Conservation (phyloP, 2,113 vertebrate species). For the Pandion haliaetus region DNA sequence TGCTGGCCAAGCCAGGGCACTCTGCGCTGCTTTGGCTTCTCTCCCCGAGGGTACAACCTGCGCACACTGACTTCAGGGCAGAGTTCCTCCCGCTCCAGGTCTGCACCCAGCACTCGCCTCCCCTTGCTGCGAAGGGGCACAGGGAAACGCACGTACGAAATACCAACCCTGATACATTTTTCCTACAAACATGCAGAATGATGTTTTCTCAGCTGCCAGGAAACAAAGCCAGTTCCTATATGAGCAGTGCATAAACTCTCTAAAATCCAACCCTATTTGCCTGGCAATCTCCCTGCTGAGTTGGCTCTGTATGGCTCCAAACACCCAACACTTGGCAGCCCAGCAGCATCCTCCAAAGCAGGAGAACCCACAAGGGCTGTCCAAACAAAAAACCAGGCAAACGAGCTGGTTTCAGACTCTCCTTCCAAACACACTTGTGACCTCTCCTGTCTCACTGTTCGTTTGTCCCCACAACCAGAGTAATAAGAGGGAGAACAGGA, state of each 20-base stretch:
- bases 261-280: background rate
- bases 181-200: background rate
- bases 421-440: background rate
- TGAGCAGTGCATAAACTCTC: background rate
- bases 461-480: background rate
- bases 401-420: background rate
- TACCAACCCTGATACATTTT: background rate
- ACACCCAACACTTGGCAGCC: background rate
- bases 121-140: accelerated
- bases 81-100: background rate
- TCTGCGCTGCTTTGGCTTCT: background rate
- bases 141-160: accelerated
- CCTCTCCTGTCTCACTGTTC: background rate
- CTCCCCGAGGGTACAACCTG: background rate
- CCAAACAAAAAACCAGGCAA: accelerated
- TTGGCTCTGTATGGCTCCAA: background rate
- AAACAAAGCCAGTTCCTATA: background rate
- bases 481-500: background rate
- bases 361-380: background rate
- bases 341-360: background rate
- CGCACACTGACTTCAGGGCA: background rate
- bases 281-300: background rate
- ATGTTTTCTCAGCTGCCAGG: background rate
- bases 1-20: background rate
- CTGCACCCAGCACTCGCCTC: accelerated